A percentile compares a stretch with the other conserved stretches of the same genome.
Conservation (phyloP, 2,797 vertebrate species). For the Cossypha dichroa region DNA sequence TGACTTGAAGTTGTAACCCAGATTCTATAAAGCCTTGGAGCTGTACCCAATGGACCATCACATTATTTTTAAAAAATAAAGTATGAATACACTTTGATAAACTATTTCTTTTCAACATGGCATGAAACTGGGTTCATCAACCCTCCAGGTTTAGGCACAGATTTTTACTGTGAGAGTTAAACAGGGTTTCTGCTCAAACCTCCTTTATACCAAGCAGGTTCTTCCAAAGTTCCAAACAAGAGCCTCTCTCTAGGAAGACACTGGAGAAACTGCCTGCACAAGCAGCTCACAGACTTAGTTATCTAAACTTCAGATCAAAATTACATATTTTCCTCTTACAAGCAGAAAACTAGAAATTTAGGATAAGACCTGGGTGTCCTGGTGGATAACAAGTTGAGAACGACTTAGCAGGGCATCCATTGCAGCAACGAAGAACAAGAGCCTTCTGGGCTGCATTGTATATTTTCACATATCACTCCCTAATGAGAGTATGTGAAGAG, state of each 20-base stretch:
- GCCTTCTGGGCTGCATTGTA: neutral
- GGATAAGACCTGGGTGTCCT: neutral
- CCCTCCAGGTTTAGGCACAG: neutral
- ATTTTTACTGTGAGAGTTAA: neutral
- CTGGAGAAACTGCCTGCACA: neutral
- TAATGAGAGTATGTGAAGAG: neutral
- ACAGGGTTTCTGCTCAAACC: neutral
- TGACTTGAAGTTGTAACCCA: conserved; percentile 14
- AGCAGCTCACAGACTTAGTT: neutral
- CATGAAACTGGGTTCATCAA: neutral
- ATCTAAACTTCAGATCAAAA: neutral
- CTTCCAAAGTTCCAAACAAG: neutral
- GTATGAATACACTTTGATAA: neutral
- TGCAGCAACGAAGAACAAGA: fast-evolving
- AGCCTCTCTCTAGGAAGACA: neutral
- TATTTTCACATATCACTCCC: neutral
- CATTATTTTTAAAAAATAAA: neutral
- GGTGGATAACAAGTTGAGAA: neutral
- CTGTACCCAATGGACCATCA: neutral
- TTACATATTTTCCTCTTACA: neutral
- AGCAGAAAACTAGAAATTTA: neutral
- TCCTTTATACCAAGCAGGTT: neutral
- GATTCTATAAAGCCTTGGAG: conserved; percentile 20
- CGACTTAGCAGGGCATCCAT: neutral
- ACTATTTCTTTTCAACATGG: neutral